Evolutionary conservation across 2,888 invertebrate genomes (phyloP), one percentile per base, ranked within the genome.

Genomic region (Muschampia plurimacula): DNA sequence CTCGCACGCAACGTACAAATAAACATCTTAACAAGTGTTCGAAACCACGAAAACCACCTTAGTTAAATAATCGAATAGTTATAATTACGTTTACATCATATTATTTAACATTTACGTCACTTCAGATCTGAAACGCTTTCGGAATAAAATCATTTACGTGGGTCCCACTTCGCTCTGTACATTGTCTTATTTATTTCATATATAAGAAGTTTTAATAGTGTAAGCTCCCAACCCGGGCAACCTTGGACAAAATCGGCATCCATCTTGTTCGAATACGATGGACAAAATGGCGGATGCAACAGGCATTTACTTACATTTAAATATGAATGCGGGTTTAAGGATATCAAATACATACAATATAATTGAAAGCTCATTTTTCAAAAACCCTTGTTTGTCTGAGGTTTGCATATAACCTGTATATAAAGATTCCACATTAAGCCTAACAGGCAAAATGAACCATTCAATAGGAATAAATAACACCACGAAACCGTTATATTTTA

Each of bases 351-450:
- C 84, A 88, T 36, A 41, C 10, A 85, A 88, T 86, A 86, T 85
- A 82, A 83, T 89, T 84, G 86, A 88, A 93, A 93, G 92, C 92
- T 93, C 92, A 89, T 89, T 85, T 92, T 90, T 84, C 89, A 84
- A 87, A 91, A 88, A 92, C 91, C 89, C 89, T 91, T 92, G 85
- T 89, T 74, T 84, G 79, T 76, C 82, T 86, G 90, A 90, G 89
- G 89, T 87, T 87, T 80, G 81, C 81, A 74, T 74, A 65, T 80
- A 77, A 78, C 77, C 67, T 72, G 62, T 72, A 79, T 78, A 81
- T 75, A 76, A 77, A 73, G 69, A 76, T 76, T 78, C 75, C 73
- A 74, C 74, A 74, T 79, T 74, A 74, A 77, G 81, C 81, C 81
- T 78, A 81, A 78, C 73, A 69, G 81, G 81, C 81, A 78, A 79